phyloP scores from a whole-genome alignment of 2,113 vertebrate genomes.

The Greenwoodochromis staneri region DNA sequence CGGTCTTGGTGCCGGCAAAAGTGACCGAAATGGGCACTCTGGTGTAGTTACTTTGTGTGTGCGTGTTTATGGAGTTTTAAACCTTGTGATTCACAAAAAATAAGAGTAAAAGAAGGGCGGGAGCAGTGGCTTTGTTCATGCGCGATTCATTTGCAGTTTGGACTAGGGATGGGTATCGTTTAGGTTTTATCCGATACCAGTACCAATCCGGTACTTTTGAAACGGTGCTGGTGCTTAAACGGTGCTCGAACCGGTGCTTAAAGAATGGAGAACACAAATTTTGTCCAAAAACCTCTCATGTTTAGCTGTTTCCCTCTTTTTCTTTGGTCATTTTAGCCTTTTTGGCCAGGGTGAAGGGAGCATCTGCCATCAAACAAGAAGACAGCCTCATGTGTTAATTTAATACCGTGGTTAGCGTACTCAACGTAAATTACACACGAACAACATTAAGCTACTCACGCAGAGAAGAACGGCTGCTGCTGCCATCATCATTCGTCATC shows the following conservation, averaged over 20 bases:
- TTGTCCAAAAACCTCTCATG: too few species aligned
- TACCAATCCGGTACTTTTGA: too few species aligned
- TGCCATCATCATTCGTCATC: too few species aligned
- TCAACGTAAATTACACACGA: too few species aligned
- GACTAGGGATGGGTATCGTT: not conserved
- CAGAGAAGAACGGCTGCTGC: too few species aligned
- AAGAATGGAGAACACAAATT: too few species aligned
- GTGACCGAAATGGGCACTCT: not conserved
- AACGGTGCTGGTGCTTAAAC: accelerated
- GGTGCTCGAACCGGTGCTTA: accelerated
- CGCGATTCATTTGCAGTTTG: not conserved
- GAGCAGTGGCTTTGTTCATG: not conserved
- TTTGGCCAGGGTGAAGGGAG: too few species aligned
- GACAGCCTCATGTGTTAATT: too few species aligned
- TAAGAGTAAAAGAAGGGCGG: not conserved
- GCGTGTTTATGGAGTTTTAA: not conserved
- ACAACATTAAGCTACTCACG: too few species aligned
- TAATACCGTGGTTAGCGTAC: too few species aligned
- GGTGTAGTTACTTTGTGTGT: not conserved
- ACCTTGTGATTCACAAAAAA: not conserved
- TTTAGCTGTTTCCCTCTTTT: accelerated
- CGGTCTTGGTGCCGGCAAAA: accelerated
- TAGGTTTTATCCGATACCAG: accelerated
- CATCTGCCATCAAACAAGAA: too few species aligned
- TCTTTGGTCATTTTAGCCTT: too few species aligned